These are phyloP conservation scores for Pollenia griseotomentosa DNA, from an alignment of 2,888 invertebrate species.

Conservation along the genomic window DNA sequence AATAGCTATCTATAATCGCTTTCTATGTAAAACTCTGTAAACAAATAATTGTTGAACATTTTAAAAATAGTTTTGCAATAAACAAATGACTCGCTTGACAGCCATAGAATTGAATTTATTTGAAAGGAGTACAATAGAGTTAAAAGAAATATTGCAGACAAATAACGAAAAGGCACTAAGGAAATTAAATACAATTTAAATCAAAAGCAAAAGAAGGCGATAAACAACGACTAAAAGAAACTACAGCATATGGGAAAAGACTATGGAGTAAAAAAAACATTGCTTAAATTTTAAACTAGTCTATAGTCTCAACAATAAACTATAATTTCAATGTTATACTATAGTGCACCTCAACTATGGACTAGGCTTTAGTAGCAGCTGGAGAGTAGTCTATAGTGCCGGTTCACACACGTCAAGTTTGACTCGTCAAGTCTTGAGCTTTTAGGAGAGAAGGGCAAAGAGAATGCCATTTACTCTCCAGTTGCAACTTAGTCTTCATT, in stretches of 20 bases:
- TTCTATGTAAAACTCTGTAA: not conserved
- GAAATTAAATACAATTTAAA: not conserved
- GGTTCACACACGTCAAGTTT: too few species aligned
- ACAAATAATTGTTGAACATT: not conserved
- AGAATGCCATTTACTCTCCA: too few species aligned
- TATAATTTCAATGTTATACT: too few species aligned
- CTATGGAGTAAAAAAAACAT: not conserved
- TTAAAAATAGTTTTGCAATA: constrained; percentile 18
- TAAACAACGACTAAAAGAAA: not conserved
- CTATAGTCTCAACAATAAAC: too few species aligned
- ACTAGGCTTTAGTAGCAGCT: too few species aligned
- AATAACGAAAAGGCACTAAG: constrained; percentile 34
- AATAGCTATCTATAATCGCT: not conserved
- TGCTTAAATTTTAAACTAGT: too few species aligned
- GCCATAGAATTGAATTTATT: constrained; percentile 14
- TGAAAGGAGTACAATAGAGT: constrained; percentile 3
- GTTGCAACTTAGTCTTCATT: too few species aligned
- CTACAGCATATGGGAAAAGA: not conserved
- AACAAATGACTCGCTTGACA: constrained; percentile 20
- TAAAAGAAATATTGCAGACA: not conserved
- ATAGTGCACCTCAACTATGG: too few species aligned
- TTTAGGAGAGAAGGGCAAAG: too few species aligned
- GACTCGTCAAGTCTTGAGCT: too few species aligned
- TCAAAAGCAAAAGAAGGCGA: not conserved
- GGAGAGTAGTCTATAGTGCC: too few species aligned